Evolutionary conservation across 2,113 vertebrate species (phyloP), one percentile per base, ranked within the genome.

Genomic region (Turnix velox): DNA sequence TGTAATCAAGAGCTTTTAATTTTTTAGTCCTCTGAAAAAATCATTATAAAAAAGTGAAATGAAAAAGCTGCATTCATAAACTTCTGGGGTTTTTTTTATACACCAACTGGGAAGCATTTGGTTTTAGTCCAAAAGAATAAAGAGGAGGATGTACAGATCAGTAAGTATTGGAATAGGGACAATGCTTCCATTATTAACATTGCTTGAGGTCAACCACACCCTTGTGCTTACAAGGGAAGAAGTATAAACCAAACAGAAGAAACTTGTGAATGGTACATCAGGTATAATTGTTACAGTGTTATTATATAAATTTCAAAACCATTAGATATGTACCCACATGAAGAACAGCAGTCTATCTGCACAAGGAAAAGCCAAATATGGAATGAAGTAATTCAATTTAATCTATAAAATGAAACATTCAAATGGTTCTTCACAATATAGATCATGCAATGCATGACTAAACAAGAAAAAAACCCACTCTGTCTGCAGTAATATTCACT

Each of bases 171-270:
- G 11, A 5, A 3, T 23, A 85, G 14, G n/a, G 62, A 86, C 20
- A 93, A 88, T 90, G 68, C 39, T 59, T 65, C 27, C 48, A 79
- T 83, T 65, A 79, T 42, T 22, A 75, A 42, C 59, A 87, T 28
- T 79, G 20, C 59, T 46, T 63, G n/a, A 72, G 39, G 57, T 63
- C 30, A 88, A 73, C 28, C 67, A 59, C 30, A 59, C 14, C 24
- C 2, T 59, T 76, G 16, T 10, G 55, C 12, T 80, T 57, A 40
- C 55, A 58, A 4, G 22, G 43, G 40, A 85, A 93, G 19, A 3
- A 52, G 19, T 10, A 83, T 20, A 80, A 75, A 69, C 4, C 61
- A 59, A 79, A 74, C 0, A 30, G 24, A 73, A 57, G 17, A 42
- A 46, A 75, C 27, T 7, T 19, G 69, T 5, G 39, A 90, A 74